These are phyloP conservation scores for Esperia sulphurella DNA, from an alignment of 2,888 invertebrate genomes.

Conservation along the genomic window DNA sequence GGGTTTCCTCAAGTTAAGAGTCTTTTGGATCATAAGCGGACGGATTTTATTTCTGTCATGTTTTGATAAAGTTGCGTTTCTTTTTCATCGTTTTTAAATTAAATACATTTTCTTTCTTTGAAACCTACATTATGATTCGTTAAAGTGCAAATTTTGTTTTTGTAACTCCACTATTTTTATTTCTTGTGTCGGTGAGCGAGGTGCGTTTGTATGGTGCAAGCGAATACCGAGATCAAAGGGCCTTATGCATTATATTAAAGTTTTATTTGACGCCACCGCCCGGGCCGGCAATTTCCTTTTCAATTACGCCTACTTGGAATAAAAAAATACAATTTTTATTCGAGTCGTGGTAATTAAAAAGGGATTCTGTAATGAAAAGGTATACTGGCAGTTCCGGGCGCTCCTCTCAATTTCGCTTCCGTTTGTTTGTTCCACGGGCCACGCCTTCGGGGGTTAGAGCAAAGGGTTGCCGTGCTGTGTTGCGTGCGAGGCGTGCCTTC, in stretches of 20 bases:
- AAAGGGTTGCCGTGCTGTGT: slow-evolving; percentile 57
- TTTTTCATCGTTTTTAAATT: not conserved
- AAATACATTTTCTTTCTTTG: slow-evolving; percentile 1
- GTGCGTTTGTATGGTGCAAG: slow-evolving; percentile 61
- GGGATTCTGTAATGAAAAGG: slow-evolving; percentile 79
- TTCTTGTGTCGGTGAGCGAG: slow-evolving; percentile 33
- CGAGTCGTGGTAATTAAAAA: slow-evolving; percentile 77
- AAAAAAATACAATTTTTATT: slow-evolving; percentile 78
- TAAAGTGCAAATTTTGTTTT: slow-evolving; percentile 7
- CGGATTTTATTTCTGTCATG: slow-evolving; percentile 33
- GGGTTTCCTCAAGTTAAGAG: slow-evolving; percentile 37
- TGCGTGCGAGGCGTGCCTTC: slow-evolving; percentile 43
- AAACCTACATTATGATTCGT: not conserved
- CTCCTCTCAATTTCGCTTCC: slow-evolving; percentile 77
- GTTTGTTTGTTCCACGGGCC: slow-evolving; percentile 70
- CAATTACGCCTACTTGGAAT: slow-evolving; percentile 78
- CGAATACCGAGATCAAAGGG: slow-evolving; percentile 73
- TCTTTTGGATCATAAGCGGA: slow-evolving; percentile 39
- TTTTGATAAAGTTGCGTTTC: not conserved
- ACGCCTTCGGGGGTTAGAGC: slow-evolving; percentile 60
- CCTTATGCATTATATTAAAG: slow-evolving; percentile 77
- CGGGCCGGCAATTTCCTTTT: slow-evolving; percentile 74
- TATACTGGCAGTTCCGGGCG: slow-evolving; percentile 74
- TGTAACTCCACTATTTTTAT: slow-evolving; percentile 17
- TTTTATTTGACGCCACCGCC: slow-evolving; percentile 68